A percentile compares a stretch with the other conserved stretches of the same genome.
These are phyloP conservation scores for Copidosoma floridanum DNA, from an alignment of 1,140 invertebrate species.

Conservation along the genomic window DNA sequence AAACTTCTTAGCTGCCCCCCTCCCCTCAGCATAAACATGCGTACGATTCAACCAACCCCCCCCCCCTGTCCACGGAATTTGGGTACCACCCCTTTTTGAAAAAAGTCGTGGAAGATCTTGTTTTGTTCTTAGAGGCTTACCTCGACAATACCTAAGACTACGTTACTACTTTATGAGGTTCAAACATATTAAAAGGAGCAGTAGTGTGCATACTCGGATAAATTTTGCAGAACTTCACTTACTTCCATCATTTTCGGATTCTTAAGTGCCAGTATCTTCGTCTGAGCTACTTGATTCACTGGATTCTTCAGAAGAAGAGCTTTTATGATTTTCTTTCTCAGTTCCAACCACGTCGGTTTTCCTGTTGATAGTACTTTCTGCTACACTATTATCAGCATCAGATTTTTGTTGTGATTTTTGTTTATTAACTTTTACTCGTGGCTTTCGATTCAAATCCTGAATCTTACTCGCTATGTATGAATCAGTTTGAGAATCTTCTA, in stretches of 20 bases:
- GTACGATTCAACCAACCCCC: no score
- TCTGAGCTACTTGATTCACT: not conserved
- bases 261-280: not conserved
- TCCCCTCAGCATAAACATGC: no score
- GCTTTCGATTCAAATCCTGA: not conserved
- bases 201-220: no score
- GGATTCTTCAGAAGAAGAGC: not conserved
- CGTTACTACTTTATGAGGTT: no score
- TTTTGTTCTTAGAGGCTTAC: no score
- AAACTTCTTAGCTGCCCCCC: no score
- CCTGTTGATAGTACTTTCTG: not conserved
- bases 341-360: not conserved
- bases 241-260: not conserved
- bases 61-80: no score
- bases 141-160: no score
- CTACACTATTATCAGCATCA: not conserved
- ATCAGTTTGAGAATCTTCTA: not conserved
- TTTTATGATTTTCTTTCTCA: not conserved
- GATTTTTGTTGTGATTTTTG: not conserved
- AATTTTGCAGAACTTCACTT: not conserved
- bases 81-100: no score
- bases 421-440: not conserved
- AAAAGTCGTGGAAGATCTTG: no score
- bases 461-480: not conserved
- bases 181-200: no score